phyloP scores from a whole-genome alignment of 1,140 invertebrate genomes.

The Heterodera schachtii region DNA sequence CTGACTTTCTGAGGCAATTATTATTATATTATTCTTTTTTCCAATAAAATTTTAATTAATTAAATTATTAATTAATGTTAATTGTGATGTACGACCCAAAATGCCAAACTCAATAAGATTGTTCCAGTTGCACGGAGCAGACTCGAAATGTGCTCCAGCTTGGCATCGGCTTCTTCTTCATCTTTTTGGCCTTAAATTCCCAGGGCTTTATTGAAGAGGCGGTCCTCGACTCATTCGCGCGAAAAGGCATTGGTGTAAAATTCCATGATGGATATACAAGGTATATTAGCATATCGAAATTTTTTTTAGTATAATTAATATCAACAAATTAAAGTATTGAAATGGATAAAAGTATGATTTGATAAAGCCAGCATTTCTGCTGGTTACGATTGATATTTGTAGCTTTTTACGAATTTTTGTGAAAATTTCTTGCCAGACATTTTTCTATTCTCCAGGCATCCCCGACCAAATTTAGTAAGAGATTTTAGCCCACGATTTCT shows the following conservation, averaged over 20 bases:
- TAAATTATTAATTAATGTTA: too few species aligned
- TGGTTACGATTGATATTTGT: too few species aligned
- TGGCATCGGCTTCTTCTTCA: slow-evolving; percentile 54
- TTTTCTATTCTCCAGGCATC: too few species aligned
- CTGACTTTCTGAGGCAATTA: not conserved
- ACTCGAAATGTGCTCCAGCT: slow-evolving; percentile 53
- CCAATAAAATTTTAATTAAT: too few species aligned
- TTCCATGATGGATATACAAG: slow-evolving; percentile 48
- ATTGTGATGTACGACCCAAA: too few species aligned
- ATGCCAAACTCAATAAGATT: not conserved
- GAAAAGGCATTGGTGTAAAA: slow-evolving; percentile 16
- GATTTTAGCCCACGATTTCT: too few species aligned
- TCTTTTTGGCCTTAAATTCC: slow-evolving; percentile 56
- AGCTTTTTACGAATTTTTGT: too few species aligned
- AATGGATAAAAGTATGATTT: too few species aligned
- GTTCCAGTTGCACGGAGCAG: not conserved
- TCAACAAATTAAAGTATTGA: not conserved
- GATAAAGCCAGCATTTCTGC: too few species aligned
- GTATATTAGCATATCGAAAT: not conserved
- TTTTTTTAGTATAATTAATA: not conserved
- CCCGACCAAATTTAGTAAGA: too few species aligned
- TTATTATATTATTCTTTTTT: too few species aligned
- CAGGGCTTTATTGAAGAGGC: slow-evolving; percentile 54
- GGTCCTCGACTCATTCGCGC: slow-evolving; percentile 32
- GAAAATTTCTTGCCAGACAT: too few species aligned